These are phyloP conservation scores for Cryptophagus acutangulus DNA, from an alignment of 2,888 invertebrate genomes.

Conservation along the genomic window DNA sequence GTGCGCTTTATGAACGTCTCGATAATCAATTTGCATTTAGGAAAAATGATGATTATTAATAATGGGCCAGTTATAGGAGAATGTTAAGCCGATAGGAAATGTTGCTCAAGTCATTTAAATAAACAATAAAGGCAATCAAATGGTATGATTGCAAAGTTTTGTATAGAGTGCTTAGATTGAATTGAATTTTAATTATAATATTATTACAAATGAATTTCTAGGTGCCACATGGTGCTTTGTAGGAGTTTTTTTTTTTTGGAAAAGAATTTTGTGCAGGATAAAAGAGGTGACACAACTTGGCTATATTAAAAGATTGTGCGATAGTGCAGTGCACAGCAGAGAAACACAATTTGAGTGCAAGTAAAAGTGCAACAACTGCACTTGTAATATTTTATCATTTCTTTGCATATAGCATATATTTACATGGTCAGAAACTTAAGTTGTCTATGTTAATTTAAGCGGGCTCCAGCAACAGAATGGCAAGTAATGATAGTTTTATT, in stretches of 20 bases:
- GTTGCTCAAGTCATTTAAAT: too few relatives aligned
- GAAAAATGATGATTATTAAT: too few relatives aligned
- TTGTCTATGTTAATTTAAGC: slow-evolving; percentile 38
- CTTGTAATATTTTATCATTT: slow-evolving; percentile 9
- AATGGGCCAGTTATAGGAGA: too few relatives aligned
- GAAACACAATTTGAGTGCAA: slow-evolving; percentile 8
- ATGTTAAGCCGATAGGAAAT: too few relatives aligned
- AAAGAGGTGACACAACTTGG: slow-evolving; percentile 9
- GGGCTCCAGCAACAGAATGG: slow-evolving; percentile 34
- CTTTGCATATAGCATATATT: slow-evolving; percentile 11
- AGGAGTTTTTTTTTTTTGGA: background rate
- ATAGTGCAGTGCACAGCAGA: too few relatives aligned
- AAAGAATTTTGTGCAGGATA: background rate
- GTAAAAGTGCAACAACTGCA: slow-evolving; percentile 9
- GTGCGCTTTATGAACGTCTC: too few relatives aligned
- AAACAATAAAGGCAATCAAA: too few relatives aligned
- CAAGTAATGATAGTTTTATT: slow-evolving; percentile 40
- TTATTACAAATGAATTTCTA: background rate
- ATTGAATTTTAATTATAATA: background rate
- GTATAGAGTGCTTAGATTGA: background rate
- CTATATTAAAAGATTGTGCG: slow-evolving; percentile 7
- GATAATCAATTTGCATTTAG: too few relatives aligned
- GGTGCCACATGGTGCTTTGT: background rate
- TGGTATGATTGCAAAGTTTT: background rate
- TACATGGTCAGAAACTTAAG: slow-evolving; percentile 28